Evolutionary conservation across 2,888 invertebrate genomes (phyloP).

Genomic region (Acrobasis consociella): DNA sequence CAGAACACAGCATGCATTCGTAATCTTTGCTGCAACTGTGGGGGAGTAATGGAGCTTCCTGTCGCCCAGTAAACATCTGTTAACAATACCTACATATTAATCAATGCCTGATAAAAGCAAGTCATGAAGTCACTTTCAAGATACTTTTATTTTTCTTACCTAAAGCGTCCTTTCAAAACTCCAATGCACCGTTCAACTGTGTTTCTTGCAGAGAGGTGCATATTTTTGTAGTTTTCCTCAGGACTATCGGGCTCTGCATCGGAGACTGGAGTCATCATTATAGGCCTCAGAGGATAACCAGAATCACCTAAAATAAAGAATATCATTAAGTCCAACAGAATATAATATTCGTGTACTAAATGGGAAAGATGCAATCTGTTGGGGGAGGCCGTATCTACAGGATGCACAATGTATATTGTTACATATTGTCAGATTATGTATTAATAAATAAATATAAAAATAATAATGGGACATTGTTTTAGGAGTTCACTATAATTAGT

Average conservation of each 20-base stretch:
- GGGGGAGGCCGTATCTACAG: too few species aligned
- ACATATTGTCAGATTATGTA: too few species aligned
- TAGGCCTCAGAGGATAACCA: slow-evolving; percentile 8
- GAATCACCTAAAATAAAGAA: slow-evolving; percentile 14
- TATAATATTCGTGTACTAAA: too few species aligned
- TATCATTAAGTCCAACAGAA: too few species aligned
- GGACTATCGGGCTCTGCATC: not conserved
- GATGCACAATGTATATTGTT: too few species aligned
- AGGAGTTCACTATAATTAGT: too few species aligned
- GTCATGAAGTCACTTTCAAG: not conserved
- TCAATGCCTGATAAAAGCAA: not conserved
- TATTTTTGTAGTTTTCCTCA: not conserved
- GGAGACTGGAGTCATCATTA: slow-evolving; percentile 5
- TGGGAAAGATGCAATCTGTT: too few species aligned
- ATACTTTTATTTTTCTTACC: not conserved
- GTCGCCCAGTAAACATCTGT: slow-evolving; percentile 2
- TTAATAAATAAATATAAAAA: too few species aligned
- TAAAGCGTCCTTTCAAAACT: slow-evolving; percentile 21
- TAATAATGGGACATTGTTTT: too few species aligned
- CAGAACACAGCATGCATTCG: slow-evolving; percentile 8
- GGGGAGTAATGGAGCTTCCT: not conserved
- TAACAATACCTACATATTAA: not conserved
- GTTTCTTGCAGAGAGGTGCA: slow-evolving; percentile 6
- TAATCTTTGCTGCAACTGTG: slow-evolving; percentile 2
- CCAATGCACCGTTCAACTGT: slow-evolving; percentile 20